These are phyloP conservation scores for Chlamydotis undulata DNA, from an alignment of 2,113 vertebrate genomes.

Conservation along the genomic window DNA sequence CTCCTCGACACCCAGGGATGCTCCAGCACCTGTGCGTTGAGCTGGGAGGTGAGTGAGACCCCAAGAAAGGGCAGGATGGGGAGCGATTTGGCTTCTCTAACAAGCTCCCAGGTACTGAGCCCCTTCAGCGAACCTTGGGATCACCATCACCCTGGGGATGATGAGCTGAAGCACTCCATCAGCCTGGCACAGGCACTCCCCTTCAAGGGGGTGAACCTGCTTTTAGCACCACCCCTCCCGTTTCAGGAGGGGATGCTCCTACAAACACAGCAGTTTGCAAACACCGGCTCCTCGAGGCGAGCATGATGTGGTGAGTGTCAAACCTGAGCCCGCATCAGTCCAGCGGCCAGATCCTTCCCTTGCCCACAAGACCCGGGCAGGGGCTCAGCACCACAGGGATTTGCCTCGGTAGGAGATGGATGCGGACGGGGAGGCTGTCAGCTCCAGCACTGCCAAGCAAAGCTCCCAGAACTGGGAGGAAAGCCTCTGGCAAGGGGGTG, in stretches of 20 bases:
- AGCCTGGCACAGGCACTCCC: not conserved
- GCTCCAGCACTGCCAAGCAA: rapidly evolving
- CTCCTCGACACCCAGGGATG: not conserved
- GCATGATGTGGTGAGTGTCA: not conserved
- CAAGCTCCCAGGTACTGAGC: rapidly evolving
- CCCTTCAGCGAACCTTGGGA: not conserved
- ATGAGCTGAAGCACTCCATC: rapidly evolving
- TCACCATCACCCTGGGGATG: rapidly evolving
- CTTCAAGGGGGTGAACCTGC: not conserved
- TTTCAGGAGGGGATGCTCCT: not conserved
- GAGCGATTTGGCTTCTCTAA: rapidly evolving
- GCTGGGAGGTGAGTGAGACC: rapidly evolving
- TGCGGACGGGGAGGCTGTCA: not conserved
- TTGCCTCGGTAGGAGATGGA: rapidly evolving
- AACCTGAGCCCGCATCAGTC: not conserved
- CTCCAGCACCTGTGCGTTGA: not conserved
- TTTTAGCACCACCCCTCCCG: not conserved
- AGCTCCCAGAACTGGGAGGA: not conserved
- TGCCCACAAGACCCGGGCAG: rapidly evolving
- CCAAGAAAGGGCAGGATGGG: not conserved
- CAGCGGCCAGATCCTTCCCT: not conserved
- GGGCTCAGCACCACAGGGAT: rapidly evolving
- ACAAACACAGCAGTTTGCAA: rapidly evolving
- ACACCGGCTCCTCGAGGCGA: rapidly evolving
- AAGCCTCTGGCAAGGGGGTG: not conserved